Evolutionary conservation across 2,888 invertebrate genomes (phyloP).

Genomic region (Myathropa florea): DNA sequence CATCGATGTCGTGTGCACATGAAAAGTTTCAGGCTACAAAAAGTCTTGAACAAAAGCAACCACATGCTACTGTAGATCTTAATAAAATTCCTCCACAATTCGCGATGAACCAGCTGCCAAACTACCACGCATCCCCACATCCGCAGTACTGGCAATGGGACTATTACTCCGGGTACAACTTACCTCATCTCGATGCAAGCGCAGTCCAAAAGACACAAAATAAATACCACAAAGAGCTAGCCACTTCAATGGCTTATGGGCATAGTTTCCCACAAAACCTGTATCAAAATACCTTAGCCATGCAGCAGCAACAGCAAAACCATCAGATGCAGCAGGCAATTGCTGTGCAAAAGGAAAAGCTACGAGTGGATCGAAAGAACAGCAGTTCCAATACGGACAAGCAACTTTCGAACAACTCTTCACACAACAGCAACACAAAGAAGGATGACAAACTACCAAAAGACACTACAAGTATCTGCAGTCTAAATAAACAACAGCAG

Average conservation of each 20-base stretch:
- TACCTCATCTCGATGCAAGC: conserved; percentile 82
- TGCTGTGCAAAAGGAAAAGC: conserved; percentile 76
- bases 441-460: conserved; percentile 76
- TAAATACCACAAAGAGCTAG: conserved; percentile 81
- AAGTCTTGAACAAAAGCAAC: conserved; percentile 68
- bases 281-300: conserved; percentile 78
- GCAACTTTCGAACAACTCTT: conserved; percentile 47
- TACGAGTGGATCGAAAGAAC: conserved; percentile 76
- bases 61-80: conserved; percentile 80
- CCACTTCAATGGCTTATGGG: conserved; percentile 79
- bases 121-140: conserved; percentile 84
- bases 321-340: conserved; percentile 77
- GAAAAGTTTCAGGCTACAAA: conserved; percentile 63
- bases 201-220: conserved; percentile 84
- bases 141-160: conserved; percentile 86
- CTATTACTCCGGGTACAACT: conserved; percentile 83
- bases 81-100: conserved; percentile 84
- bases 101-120: conserved; percentile 85
- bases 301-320: conserved; percentile 78
- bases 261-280: conserved; percentile 79
- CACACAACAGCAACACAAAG: conserved; percentile 72
- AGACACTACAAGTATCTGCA: conserved; percentile 55
- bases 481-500: conserved; percentile 63
- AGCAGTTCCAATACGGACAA: conserved; percentile 72
- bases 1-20: conserved; percentile 53